These are phyloP conservation scores for Neotoma lepida DNA, from an alignment of 2,113 vertebrate genomes.

Conservation along the genomic window DNA sequence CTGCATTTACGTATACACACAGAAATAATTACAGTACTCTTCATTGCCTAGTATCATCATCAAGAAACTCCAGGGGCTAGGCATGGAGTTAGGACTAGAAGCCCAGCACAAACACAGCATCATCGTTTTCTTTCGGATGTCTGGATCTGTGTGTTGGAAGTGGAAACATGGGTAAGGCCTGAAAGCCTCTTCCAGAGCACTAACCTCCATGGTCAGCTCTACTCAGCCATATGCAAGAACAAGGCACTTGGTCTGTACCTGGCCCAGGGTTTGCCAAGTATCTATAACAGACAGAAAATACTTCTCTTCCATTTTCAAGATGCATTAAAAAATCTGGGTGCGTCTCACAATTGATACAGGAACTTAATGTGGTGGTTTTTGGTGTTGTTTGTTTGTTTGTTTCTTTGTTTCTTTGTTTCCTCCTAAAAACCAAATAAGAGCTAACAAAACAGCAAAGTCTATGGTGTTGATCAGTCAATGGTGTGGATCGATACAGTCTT, in stretches of 20 bases:
- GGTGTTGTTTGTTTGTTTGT: too few relatives aligned
- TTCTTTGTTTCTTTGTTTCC: neutral
- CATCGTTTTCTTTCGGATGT: neutral
- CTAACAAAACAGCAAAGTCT: neutral
- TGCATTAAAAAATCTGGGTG: neutral
- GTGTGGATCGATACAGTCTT: neutral
- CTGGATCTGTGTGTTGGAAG: neutral
- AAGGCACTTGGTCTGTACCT: neutral
- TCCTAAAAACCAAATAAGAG: neutral
- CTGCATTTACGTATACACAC: neutral
- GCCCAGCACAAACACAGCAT: neutral
- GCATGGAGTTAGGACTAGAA: neutral
- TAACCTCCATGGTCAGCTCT: neutral
- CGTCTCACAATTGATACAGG: neutral
- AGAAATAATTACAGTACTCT: neutral
- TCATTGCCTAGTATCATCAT: neutral
- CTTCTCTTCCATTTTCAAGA: neutral
- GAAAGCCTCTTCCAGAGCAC: neutral
- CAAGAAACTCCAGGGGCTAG: neutral
- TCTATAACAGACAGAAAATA: neutral
- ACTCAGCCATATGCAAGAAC: neutral
- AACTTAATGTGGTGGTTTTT: neutral
- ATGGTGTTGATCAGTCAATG: neutral
- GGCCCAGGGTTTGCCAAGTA: neutral
- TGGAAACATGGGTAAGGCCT: neutral